Evolutionary conservation across 2,888 invertebrate genomes (phyloP), one percentile per base, ranked within the genome.

Genomic region (Escarpia spicata): DNA sequence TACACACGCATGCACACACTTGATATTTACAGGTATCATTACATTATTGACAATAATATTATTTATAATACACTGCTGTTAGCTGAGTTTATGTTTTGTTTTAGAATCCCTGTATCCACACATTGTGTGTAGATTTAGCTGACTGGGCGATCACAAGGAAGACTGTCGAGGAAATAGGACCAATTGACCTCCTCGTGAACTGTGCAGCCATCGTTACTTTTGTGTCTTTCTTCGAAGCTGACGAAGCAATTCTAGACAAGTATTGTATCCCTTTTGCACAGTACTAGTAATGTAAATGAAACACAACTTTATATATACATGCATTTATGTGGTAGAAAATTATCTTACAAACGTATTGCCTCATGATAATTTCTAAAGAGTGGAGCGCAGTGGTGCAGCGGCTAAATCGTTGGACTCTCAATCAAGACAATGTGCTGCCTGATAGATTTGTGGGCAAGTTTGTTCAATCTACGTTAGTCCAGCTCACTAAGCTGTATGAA

Each of bases 181-280:
- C 97, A 93, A 97, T 98, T 94, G 98, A 99, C 96, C 97, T 98
- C 9, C 96, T 99, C 45, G 98, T 99, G 0, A 99, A 99, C 95
- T 99, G 99, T 97, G 99, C 99, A 2, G 99, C 98, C 1, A 96
- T 98, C 43, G 98, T 98, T 4, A 96, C 97, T 90, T 97, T 98
- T 58, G 97, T 97, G 94, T 97, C 98, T 0, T 98, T 99, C 95
- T 96, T 98, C 0, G 97, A 98, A 26, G 26, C 75, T 26, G 75
- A 75, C 19, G 75, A 75, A 75, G n/a, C 26, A 19, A 26, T 26
- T n/a, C 75, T 75, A n/a, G n/a, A 75, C n/a, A n/a, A 75, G 26
- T 75, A 75, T 52, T 9, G 52, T 75, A 75, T 26, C 26, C 75
- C 26, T 75, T 26, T 52, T 15, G 75, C 75, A 75, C 19, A 19